A percentile compares a stretch with the other conserved stretches of the same genome.
Evolutionary conservation across 2,113 vertebrate genomes (phyloP).

Genomic region (Pangasianodon hypophthalmus): DNA sequence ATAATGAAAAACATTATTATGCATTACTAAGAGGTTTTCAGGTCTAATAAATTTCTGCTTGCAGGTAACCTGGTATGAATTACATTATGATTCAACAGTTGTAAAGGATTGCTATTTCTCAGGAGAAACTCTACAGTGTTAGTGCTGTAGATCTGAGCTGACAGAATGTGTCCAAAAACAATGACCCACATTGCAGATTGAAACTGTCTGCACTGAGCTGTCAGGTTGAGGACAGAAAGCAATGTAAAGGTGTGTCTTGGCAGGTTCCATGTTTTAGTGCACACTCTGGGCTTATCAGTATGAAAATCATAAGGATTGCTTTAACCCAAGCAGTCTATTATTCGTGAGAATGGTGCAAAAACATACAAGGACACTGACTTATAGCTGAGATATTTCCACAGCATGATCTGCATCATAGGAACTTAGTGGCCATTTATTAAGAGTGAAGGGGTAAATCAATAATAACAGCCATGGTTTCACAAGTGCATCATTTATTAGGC

Average conservation of each 20-base stretch:
- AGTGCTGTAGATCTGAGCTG: conserved; percentile 45
- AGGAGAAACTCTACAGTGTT: conserved; percentile 21
- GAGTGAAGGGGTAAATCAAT: not conserved
- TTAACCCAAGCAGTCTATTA: conserved; percentile 52
- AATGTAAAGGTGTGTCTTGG: conserved; percentile 42
- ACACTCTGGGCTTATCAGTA: conserved; percentile 14
- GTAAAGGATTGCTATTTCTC: conserved; percentile 16
- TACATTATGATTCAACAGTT: conserved; percentile 12
- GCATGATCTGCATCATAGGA: not conserved
- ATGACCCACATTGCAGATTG: conserved; percentile 62
- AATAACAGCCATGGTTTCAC: conserved; percentile 1
- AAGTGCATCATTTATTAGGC: not conserved
- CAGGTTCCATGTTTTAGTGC: conserved; percentile 38
- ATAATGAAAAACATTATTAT: not conserved
- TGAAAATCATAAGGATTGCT: conserved; percentile 47
- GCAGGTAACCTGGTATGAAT: not conserved
- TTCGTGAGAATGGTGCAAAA: conserved; percentile 38
- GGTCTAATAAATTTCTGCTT: not conserved
- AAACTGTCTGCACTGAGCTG: conserved; percentile 57
- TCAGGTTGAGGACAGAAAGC: conserved; percentile 53
- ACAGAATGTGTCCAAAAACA: conserved; percentile 59
- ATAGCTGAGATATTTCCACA: not conserved
- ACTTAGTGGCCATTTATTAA: conserved; percentile 12
- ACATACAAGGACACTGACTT: conserved; percentile 1
- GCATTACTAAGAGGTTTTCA: not conserved